These are phyloP conservation scores for Herpetotheres cachinnans DNA, from an alignment of 2,113 vertebrate genomes.

Conservation along the genomic window DNA sequence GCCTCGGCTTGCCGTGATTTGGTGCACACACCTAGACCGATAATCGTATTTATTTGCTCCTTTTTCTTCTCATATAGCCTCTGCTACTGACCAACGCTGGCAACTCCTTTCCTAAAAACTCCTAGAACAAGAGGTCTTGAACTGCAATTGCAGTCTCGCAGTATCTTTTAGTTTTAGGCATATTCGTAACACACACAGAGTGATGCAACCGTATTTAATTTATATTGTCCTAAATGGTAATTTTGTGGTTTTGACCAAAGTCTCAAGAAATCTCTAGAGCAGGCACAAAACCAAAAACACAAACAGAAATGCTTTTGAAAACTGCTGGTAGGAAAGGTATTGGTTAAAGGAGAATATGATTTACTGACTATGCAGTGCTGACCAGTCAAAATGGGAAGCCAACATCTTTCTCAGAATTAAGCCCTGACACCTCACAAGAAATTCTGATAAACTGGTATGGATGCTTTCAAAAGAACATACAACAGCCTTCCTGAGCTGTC, in stretches of 20 bases:
- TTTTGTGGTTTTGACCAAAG: not conserved
- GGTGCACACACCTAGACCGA: not conserved
- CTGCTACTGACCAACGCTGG: not conserved
- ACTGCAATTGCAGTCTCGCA: not conserved
- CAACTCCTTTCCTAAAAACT: not conserved
- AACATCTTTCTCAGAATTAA: not conserved
- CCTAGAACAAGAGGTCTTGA: not conserved
- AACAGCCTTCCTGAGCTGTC: not conserved
- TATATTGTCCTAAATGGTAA: not conserved
- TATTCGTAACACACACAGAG: not conserved
- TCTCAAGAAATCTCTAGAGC: not conserved
- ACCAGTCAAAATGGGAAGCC: not conserved
- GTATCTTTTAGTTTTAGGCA: not conserved
- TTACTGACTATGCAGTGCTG: not conserved
- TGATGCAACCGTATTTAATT: not conserved
- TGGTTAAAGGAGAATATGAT: not conserved
- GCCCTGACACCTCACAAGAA: not conserved
- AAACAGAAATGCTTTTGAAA: not conserved
- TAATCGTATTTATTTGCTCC: not conserved
- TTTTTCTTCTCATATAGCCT: not conserved
- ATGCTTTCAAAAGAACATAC: not conserved
- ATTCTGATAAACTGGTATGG: not conserved
- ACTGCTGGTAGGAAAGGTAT: not conserved
- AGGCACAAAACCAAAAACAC: not conserved
- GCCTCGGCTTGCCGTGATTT: not conserved